Conservation (phyloP, 2,113 vertebrate genomes). For the Entomyzon cyanotis region DNA sequence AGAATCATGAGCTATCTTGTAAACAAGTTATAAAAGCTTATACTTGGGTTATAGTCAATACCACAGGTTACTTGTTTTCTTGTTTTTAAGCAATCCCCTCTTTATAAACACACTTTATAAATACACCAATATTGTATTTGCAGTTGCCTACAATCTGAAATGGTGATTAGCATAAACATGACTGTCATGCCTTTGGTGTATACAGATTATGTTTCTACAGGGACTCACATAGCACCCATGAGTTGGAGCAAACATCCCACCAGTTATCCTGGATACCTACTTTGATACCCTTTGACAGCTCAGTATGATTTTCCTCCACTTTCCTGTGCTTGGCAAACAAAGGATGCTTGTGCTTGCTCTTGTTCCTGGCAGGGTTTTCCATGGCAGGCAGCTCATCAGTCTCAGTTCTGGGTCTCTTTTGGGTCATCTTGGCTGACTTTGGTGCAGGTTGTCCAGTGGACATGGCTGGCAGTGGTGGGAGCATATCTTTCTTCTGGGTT, state of each 20-base stretch:
- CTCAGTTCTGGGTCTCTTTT: conserved; percentile 68
- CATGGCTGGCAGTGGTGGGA: neutral
- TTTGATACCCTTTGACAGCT: conserved; percentile 56
- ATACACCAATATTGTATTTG: neutral
- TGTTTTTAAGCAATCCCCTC: neutral
- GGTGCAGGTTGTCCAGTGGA: conserved; percentile 36
- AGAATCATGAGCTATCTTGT: neutral
- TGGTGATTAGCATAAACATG: neutral
- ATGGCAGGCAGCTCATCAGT: conserved; percentile 12
- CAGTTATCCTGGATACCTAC: conserved; percentile 15
- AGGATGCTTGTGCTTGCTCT: conserved; percentile 56
- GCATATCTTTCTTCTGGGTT: conserved; percentile 67
- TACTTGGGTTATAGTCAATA: neutral
- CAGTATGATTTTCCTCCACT: conserved; percentile 59
- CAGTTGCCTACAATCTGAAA: neutral
- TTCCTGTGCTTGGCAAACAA: conserved; percentile 78
- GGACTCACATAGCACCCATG: fast-evolving
- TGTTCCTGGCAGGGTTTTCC: conserved; percentile 48
- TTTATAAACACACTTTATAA: neutral
- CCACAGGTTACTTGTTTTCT: neutral
- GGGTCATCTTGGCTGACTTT: conserved; percentile 63
- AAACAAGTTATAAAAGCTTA: neutral
- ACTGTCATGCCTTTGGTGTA: neutral
- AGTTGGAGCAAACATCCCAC: fast-evolving
- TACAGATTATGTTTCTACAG: neutral